phyloP scores from a whole-genome alignment of 2,888 invertebrate species.

The Lomographa bimaculata region DNA sequence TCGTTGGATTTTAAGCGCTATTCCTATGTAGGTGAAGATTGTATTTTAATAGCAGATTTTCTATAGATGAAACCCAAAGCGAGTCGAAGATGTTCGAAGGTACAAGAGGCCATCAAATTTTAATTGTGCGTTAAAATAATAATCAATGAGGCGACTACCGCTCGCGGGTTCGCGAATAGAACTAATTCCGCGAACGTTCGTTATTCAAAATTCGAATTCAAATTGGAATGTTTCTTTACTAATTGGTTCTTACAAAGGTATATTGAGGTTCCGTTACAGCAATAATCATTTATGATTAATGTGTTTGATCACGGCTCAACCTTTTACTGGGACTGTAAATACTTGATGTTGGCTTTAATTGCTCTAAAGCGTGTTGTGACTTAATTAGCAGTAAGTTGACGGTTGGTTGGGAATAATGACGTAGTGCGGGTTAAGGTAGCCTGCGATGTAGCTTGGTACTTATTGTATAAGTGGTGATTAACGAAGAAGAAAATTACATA shows the following conservation, averaged over 20 bases:
- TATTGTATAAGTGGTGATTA: too few species aligned
- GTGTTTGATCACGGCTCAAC: conserved; percentile 58
- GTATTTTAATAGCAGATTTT: conserved; percentile 28
- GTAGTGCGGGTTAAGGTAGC: background rate
- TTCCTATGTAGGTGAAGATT: conserved; percentile 38
- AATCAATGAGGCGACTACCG: conserved; percentile 80
- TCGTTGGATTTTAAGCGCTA: conserved; percentile 49
- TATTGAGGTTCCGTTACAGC: conserved; percentile 44
- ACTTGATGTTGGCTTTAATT: conserved; percentile 58
- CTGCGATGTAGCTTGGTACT: too few species aligned
- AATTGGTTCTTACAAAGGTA: conserved; percentile 45
- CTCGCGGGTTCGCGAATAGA: conserved; percentile 66
- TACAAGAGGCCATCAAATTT: conserved; percentile 79
- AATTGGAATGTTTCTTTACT: conserved; percentile 37
- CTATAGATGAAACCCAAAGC: conserved; percentile 30
- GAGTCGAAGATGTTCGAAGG: conserved; percentile 76
- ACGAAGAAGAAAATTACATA: too few species aligned
- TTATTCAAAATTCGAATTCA: conserved; percentile 34
- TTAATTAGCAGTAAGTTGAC: conserved; percentile 34
- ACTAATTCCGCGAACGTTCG: conserved; percentile 52
- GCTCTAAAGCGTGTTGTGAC: conserved; percentile 50
- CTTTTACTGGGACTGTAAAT: conserved; percentile 52
- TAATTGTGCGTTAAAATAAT: conserved; percentile 83
- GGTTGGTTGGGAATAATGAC: conserved; percentile 6
- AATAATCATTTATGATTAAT: conserved; percentile 67